phyloP scores from a whole-genome alignment of 2,888 invertebrate species.

The Epinotia brunnichana region DNA sequence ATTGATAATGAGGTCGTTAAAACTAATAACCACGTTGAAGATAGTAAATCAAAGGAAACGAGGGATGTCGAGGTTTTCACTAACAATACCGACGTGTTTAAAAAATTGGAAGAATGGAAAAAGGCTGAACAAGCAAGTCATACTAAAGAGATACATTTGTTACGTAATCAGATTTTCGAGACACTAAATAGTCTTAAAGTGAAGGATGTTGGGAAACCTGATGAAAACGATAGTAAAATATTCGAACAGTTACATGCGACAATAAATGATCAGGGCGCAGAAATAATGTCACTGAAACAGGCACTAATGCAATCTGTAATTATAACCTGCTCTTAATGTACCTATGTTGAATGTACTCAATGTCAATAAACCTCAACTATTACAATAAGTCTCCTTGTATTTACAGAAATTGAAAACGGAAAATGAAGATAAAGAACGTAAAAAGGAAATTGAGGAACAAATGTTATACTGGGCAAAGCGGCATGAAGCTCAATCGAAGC shows the following conservation, averaged over 20 bases:
- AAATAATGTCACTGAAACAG: constrained; percentile 77
- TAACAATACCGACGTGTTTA: constrained; percentile 64
- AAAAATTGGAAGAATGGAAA: constrained; percentile 80
- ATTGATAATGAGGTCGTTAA: constrained; percentile 40
- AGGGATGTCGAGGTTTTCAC: constrained; percentile 71
- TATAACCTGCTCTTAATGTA: neutral
- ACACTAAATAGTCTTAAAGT: constrained; percentile 68
- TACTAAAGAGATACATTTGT: constrained; percentile 76
- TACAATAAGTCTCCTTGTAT: neutral
- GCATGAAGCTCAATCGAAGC: constrained; percentile 69
- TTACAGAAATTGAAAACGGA: constrained; percentile 63
- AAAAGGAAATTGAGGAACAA: constrained; percentile 67
- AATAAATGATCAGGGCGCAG: constrained; percentile 79
- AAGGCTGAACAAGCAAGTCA: constrained; percentile 81
- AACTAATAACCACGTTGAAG: constrained; percentile 34
- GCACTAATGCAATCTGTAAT: constrained; percentile 73
- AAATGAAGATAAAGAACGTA: constrained; percentile 59
- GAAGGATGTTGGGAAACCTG: constrained; percentile 54
- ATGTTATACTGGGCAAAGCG: constrained; percentile 67
- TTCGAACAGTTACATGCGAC: constrained; percentile 73
- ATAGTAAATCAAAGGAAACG: constrained; percentile 52
- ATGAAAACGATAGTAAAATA: constrained; percentile 60
- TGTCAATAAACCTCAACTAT: neutral
- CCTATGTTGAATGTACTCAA: neutral
- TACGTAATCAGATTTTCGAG: constrained; percentile 72